Percentiles rank a stretch among this genome's conserved stretches.
Conservation (phyloP, 2,888 invertebrate species). For the Drosophila siamana region DNA sequence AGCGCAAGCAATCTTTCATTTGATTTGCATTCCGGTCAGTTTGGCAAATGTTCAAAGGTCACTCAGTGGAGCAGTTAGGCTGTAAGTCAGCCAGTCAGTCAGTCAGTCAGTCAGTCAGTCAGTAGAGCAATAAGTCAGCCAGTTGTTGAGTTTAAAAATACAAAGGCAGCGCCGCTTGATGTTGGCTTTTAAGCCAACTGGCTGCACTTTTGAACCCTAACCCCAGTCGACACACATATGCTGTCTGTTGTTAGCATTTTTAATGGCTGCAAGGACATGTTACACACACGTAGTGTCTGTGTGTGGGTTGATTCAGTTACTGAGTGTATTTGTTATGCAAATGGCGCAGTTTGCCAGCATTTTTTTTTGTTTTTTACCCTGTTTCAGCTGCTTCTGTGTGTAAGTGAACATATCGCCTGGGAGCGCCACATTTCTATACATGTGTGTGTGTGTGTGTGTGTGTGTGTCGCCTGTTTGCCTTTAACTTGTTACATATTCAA, state of each 20-base stretch:
- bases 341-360: constrained; percentile 67
- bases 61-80: constrained; percentile 24
- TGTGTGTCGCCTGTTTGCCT: constrained; percentile 61
- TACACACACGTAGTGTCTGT: constrained; percentile 1
- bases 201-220: constrained; percentile 58
- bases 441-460: not conserved
- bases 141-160: constrained; percentile 9
- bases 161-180: constrained; percentile 21
- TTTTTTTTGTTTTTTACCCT: constrained; percentile 36
- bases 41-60: constrained; percentile 53
- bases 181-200: constrained; percentile 42
- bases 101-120: constrained; percentile 31
- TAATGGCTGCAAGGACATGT: constrained; percentile 78
- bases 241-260: constrained; percentile 67
- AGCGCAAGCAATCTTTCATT: constrained; percentile 12
- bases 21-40: constrained; percentile 19
- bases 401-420: constrained; percentile 41
- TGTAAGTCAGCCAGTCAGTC: constrained; percentile 10
- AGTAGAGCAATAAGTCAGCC: constrained; percentile 17
- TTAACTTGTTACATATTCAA: constrained; percentile 78
- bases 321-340: constrained; percentile 78
- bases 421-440: constrained; percentile 34
- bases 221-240: constrained; percentile 42
- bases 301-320: constrained; percentile 72
- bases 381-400: constrained; percentile 10